Percentiles rank a stretch among this genome's conserved stretches.
These are phyloP conservation scores for Arothron firmamentum DNA, from an alignment of 2,113 vertebrate genomes.

Conservation along the genomic window DNA sequence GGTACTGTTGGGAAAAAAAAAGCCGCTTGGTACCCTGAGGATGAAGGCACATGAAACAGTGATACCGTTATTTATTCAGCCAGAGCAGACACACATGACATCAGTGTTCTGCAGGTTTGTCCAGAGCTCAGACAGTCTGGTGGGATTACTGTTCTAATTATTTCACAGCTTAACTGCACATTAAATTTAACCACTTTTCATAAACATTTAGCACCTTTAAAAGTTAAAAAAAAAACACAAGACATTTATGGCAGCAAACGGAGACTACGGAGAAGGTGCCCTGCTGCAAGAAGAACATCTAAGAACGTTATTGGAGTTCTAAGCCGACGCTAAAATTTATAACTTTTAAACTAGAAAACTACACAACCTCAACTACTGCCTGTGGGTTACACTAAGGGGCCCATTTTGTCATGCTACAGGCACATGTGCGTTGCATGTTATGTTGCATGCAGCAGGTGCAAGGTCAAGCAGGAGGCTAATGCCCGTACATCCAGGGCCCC, in stretches of 20 bases:
- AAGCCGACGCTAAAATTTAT: too few species aligned
- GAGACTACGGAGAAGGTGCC: too few species aligned
- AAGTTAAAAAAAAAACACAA: too few species aligned
- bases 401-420: neutral
- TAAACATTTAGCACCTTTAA: too few species aligned
- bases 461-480: constrained; percentile 60
- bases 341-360: too few species aligned
- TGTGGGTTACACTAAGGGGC: constrained; percentile 7
- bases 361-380: too few species aligned
- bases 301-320: too few species aligned
- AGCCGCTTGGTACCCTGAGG: constrained; percentile 10
- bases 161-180: neutral
- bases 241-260: too few species aligned
- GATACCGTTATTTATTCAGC: neutral
- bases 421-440: constrained; percentile 49
- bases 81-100: too few species aligned
- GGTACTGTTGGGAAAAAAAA: constrained; percentile 78
- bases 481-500: constrained; percentile 44
- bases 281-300: neutral
- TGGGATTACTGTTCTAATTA: too few species aligned
- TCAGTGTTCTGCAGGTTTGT: too few species aligned
- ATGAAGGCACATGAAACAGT: constrained; percentile 1
- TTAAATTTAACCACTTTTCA: neutral
- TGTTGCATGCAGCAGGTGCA: constrained; percentile 56
- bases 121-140: too few species aligned